Percentiles rank a stretch among this genome's conserved stretches.
Evolutionary conservation across 1,140 invertebrate genomes (phyloP).

Genomic region (Battus philenor): DNA sequence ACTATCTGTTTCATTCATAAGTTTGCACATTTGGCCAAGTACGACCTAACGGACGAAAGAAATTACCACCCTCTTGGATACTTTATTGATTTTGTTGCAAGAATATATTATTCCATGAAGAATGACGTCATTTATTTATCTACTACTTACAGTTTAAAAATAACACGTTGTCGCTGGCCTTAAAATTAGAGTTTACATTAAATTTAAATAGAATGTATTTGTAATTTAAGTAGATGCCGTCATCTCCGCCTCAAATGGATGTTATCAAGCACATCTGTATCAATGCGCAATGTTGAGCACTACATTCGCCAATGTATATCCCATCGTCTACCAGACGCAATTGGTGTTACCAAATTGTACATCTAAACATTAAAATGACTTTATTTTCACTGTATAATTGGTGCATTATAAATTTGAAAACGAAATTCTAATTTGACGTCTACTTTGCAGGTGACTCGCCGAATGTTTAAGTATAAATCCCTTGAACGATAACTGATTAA

Average conservation of each 20-base stretch:
- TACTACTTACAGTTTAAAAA: too few species aligned
- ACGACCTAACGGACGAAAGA: slow-evolving; percentile 10
- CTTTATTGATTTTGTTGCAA: slow-evolving; percentile 26
- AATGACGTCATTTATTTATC: slow-evolving; percentile 21
- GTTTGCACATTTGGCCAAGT: slow-evolving; percentile 10
- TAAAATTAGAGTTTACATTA: too few species aligned
- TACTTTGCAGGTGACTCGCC: slow-evolving; percentile 73
- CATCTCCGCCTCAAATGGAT: slow-evolving; percentile 42
- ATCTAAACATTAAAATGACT: slow-evolving; percentile 38
- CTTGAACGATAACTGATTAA: slow-evolving; percentile 63
- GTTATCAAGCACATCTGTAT: slow-evolving; percentile 52
- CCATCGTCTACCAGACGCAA: slow-evolving; percentile 30
- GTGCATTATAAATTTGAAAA: slow-evolving; percentile 54
- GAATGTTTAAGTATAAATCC: slow-evolving; percentile 71
- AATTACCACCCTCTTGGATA: slow-evolving; percentile 31
- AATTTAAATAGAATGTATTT: too few species aligned
- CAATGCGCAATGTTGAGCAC: slow-evolving; percentile 30
- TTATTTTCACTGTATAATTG: slow-evolving; percentile 44
- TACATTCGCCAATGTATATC: slow-evolving; percentile 16
- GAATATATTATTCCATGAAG: slow-evolving; percentile 23
- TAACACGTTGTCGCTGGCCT: too few species aligned
- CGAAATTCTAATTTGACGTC: slow-evolving; percentile 75
- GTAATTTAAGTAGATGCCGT: slow-evolving; percentile 32
- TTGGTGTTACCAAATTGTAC: slow-evolving; percentile 63
- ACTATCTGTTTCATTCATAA: neutral